These are phyloP conservation scores for Drosophila ercepeae DNA, from an alignment of 1,140 invertebrate genomes.

Conservation along the genomic window DNA sequence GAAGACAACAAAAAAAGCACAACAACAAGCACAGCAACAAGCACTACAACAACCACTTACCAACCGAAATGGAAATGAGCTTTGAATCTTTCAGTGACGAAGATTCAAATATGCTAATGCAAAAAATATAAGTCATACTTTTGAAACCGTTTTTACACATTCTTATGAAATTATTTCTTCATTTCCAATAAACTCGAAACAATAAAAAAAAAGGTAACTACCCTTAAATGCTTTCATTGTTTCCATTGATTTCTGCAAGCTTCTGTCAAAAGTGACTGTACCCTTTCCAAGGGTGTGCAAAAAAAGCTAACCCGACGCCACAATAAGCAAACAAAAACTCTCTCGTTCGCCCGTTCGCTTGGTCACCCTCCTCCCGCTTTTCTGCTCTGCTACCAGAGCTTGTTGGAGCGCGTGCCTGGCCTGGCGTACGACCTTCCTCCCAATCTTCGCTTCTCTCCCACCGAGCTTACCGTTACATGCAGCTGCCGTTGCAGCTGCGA, in stretches of 20 bases:
- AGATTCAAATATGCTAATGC: slow-evolving; percentile 8
- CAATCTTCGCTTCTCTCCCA: slow-evolving; percentile 6
- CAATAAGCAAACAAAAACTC: slow-evolving; percentile 54
- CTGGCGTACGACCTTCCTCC: slow-evolving; percentile 26
- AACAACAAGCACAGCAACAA: slow-evolving; percentile 16
- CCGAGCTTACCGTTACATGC: slow-evolving; percentile 73
- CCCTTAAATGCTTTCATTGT: not conserved
- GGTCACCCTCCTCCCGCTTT: slow-evolving; percentile 20
- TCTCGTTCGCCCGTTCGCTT: slow-evolving; percentile 19
- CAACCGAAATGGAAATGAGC: not conserved
- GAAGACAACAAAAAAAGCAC: slow-evolving; percentile 4
- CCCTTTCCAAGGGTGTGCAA: slow-evolving; percentile 6
- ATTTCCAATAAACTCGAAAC: too few species aligned
- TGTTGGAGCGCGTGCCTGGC: slow-evolving; percentile 59
- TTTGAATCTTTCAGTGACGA: not conserved
- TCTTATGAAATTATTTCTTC: not conserved
- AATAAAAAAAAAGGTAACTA: too few species aligned
- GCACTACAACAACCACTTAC: slow-evolving; percentile 9
- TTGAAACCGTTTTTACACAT: not conserved
- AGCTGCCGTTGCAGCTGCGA: slow-evolving; percentile 61
- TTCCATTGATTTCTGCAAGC: not conserved
- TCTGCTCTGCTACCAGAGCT: not conserved
- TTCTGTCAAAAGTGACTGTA: not conserved
- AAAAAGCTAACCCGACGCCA: slow-evolving; percentile 28
- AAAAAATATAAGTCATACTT: not conserved